Evolutionary conservation across 1,140 invertebrate genomes (phyloP), one percentile per base, ranked within the genome.

Genomic region (Drosophila erecta): DNA sequence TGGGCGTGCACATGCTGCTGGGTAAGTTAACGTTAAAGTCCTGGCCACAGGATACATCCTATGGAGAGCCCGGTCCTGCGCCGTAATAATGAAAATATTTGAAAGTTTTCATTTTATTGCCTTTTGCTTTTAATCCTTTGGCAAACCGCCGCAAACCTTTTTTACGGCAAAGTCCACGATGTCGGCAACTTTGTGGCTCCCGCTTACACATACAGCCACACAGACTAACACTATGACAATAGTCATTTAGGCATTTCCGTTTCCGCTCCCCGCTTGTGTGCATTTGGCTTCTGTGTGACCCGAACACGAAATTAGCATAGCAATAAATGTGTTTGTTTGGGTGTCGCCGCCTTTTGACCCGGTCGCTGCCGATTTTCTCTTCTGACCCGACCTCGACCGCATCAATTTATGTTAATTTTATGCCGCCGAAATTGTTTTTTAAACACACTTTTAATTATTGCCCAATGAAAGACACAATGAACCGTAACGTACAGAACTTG

Each of bases 211-310:
- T 22, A 46, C 15, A 41, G 40, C 59, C 41, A 62, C 37, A 41
- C 61, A 58, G 27, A 50, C 2, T 41, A 30, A 61, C 43, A 57
- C 38, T 57, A 64, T 50, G 70, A 86, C 78, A 55, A 86, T 77
- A 89, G 84, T 84, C 84, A 84, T 89, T 89, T 89, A 89, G 84
- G 84, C 85, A 84, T 84, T 89, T 89, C 84, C 84, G 84, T 74
- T 89, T 89, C 84, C 84, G 84, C 54, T 73, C 46, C 78, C 53
- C 72, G 84, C 84, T 81, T 83, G 87, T 86, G 79, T 86, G 84
- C 83, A 86, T 76, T 86, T 76, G 61, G 57, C 83, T 66, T 47
- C 69, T 53, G 58, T 64, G 57, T 71, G 80, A 84, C 80, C 80
- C 76, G 62, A 84, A 84, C 64, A 66, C 64, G 33, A 65, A 81